Evolutionary conservation across 2,797 vertebrate species (phyloP).

Genomic region (Macropus fuliginosus): DNA sequence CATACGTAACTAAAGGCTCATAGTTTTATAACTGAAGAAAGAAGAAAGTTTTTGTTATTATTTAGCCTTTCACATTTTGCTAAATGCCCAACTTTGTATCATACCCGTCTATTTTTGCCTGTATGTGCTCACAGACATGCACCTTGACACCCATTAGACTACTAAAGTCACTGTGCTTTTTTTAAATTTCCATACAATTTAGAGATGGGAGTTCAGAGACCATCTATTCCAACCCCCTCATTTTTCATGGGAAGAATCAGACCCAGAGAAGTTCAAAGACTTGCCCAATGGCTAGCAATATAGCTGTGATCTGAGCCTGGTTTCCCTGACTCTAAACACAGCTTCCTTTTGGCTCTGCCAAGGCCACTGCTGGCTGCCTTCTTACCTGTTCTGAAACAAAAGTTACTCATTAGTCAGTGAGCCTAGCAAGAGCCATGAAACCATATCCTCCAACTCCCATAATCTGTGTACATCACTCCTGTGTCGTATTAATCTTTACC

Average conservation of each 20-base stretch:
- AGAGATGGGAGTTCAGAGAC: neutral
- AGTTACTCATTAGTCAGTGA: constrained; percentile 68
- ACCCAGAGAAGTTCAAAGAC: neutral
- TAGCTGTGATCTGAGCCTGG: neutral
- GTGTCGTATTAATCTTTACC: constrained; percentile 66
- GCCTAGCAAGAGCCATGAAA: constrained; percentile 61
- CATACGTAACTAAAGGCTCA: constrained; percentile 40
- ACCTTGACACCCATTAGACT: neutral
- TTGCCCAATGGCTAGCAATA: neutral
- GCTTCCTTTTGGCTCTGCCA: neutral
- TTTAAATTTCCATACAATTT: neutral
- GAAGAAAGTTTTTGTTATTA: neutral
- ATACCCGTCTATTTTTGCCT: neutral
- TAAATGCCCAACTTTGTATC: neutral
- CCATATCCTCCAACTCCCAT: constrained; percentile 45
- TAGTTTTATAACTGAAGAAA: constrained; percentile 49
- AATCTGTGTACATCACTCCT: constrained; percentile 62
- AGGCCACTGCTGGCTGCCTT: neutral
- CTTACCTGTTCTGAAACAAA: neutral
- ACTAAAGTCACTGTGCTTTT: neutral
- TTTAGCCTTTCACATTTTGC: neutral
- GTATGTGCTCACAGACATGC: neutral
- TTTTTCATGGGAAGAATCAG: neutral
- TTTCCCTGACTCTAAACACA: neutral
- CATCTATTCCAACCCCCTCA: neutral